phyloP scores from a whole-genome alignment of 1,140 invertebrate genomes.

The Portunus trituberculatus region DNA sequence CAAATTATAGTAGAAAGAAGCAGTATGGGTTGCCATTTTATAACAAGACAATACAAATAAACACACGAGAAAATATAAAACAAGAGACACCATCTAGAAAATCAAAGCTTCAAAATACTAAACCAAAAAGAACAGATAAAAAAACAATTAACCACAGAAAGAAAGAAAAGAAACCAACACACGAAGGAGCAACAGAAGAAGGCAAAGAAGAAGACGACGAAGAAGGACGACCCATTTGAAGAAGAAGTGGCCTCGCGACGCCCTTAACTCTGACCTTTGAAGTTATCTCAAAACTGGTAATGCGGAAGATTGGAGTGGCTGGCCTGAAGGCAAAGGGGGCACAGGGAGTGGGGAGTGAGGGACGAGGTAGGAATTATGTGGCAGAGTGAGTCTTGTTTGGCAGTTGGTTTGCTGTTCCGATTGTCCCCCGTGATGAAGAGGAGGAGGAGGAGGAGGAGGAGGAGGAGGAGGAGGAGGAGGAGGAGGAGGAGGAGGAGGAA shows the following conservation, averaged over 20 bases:
- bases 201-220: too few relatives aligned
- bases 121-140: too few relatives aligned
- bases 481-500: background rate
- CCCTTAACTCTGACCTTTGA: background rate
- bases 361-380: background rate
- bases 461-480: background rate
- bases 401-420: background rate
- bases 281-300: constrained; percentile 36
- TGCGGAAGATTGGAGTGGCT: background rate
- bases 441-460: background rate
- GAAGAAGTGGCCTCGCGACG: background rate
- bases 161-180: too few relatives aligned
- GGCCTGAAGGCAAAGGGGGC: background rate
- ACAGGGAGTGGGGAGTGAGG: background rate
- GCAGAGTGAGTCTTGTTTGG: background rate
- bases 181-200: too few relatives aligned
- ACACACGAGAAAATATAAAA: too few relatives aligned
- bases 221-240: too few relatives aligned
- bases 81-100: too few relatives aligned
- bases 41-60: too few relatives aligned
- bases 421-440: background rate
- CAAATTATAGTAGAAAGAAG: too few relatives aligned
- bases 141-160: too few relatives aligned
- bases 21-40: too few relatives aligned
- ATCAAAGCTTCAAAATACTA: too few relatives aligned